These are phyloP conservation scores for Nasonia longicornis DNA, from an alignment of 1,140 invertebrate genomes.

Conservation along the genomic window DNA sequence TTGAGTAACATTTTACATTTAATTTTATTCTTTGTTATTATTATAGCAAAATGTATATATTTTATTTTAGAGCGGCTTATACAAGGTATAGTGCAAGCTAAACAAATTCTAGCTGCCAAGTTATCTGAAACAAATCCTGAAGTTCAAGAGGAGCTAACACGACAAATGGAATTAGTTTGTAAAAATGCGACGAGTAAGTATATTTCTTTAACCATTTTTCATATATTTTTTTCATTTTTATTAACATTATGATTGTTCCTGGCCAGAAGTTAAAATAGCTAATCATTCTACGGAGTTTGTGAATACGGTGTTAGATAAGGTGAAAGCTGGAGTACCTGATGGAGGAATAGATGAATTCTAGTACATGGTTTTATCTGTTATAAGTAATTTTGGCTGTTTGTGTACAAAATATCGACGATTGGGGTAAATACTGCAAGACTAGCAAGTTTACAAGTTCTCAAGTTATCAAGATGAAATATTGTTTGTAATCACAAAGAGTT, in stretches of 20 bases:
- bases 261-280: constrained; percentile 82
- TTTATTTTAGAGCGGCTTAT: constrained; percentile 74
- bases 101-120: constrained; percentile 75
- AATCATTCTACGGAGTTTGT: constrained; percentile 88
- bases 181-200: constrained; percentile 77
- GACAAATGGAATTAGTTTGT: constrained; percentile 76
- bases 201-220: constrained; percentile 27
- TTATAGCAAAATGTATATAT: no score
- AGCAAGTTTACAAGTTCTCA: neutral
- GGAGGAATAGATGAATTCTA: constrained; percentile 75
- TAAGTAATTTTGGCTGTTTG: constrained; percentile 15
- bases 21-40: neutral
- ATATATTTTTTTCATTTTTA: neutral
- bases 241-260: constrained; percentile 47
- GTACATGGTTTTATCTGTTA: constrained; percentile 9
- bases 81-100: constrained; percentile 76
- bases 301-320: constrained; percentile 85
- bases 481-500: constrained; percentile 26
- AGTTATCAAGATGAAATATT: constrained; percentile 29
- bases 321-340: constrained; percentile 75
- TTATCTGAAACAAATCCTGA: constrained; percentile 70
- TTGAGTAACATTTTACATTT: constrained; percentile 63
- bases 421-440: constrained; percentile 7
- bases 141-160: constrained; percentile 74
- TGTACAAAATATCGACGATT: constrained; percentile 32